phyloP scores from a whole-genome alignment of 2,888 invertebrate species.

The Boloria selene region DNA sequence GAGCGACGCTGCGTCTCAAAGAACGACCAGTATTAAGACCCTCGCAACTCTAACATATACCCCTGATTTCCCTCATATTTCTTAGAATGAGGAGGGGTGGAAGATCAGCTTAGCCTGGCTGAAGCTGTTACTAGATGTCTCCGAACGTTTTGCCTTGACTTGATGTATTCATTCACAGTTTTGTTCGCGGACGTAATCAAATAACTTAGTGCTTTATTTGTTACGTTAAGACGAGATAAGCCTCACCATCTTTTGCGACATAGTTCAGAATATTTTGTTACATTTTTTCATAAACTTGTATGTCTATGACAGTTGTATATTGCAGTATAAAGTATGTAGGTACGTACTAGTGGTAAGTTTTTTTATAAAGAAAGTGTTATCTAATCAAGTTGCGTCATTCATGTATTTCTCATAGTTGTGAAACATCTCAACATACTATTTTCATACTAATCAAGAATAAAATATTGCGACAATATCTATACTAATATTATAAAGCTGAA shows the following conservation, averaged over 20 bases:
- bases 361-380: neutral
- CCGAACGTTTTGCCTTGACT: conserved; percentile 54
- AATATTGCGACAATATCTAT: neutral
- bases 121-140: conserved; percentile 53
- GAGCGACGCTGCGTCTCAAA: conserved; percentile 71
- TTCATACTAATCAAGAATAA: neutral
- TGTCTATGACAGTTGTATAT: too few relatives aligned
- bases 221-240: conserved; percentile 20
- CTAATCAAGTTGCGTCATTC: conserved; percentile 10
- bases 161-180: conserved; percentile 76
- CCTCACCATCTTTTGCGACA: too few relatives aligned
- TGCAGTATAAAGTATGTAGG: too few relatives aligned
- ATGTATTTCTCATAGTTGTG: conserved; percentile 5
- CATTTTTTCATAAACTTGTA: too few relatives aligned
- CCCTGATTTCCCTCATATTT: conserved; percentile 17
- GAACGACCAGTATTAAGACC: conserved; percentile 53
- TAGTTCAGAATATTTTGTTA: too few relatives aligned
- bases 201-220: conserved; percentile 24
- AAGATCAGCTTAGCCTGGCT: conserved; percentile 52
- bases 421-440: conserved; percentile 2
- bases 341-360: too few relatives aligned
- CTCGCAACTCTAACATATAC: conserved; percentile 34
- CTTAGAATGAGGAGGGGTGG: conserved; percentile 42
- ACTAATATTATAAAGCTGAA: neutral
- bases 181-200: conserved; percentile 58